These are phyloP conservation scores for Rhimphoctona megacephalus DNA, from an alignment of 2,888 invertebrate species.

Conservation along the genomic window DNA sequence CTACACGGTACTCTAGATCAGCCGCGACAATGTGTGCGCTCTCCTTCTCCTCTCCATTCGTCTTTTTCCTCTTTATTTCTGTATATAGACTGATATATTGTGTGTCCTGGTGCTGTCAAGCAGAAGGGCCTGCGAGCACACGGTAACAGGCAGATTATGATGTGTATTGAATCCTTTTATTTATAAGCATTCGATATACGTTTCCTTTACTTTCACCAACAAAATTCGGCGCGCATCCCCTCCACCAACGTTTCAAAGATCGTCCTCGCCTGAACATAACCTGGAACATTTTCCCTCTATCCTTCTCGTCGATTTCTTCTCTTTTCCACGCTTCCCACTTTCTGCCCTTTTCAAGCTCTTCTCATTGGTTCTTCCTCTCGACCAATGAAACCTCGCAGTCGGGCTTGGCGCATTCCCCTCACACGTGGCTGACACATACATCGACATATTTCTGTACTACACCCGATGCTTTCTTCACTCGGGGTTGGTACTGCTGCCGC, in stretches of 20 bases:
- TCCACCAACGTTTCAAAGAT: slow-evolving; percentile 10
- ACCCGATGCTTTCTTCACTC: slow-evolving; percentile 24
- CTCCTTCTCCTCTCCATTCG: slow-evolving; percentile 29
- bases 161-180: slow-evolving; percentile 1
- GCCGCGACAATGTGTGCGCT: slow-evolving; percentile 46
- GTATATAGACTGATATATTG: neutral
- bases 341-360: neutral
- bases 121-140: neutral
- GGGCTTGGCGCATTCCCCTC: slow-evolving; percentile 80
- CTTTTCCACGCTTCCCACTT: neutral
- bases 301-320: slow-evolving; percentile 14
- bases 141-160: neutral
- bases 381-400: slow-evolving; percentile 76
- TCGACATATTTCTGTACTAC: slow-evolving; percentile 76
- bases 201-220: slow-evolving; percentile 47
- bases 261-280: slow-evolving; percentile 50
- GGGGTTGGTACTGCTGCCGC: slow-evolving; percentile 28
- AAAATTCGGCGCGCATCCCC: slow-evolving; percentile 39
- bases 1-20: slow-evolving; percentile 64
- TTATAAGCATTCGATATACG: neutral
- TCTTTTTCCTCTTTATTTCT: slow-evolving; percentile 14
- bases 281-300: slow-evolving; percentile 49
- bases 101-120: neutral
- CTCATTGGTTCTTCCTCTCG: slow-evolving; percentile 6
- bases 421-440: slow-evolving; percentile 82